Conservation (phyloP, 2,888 invertebrate genomes). For the Ashinkailepas kermadecensis region DNA sequence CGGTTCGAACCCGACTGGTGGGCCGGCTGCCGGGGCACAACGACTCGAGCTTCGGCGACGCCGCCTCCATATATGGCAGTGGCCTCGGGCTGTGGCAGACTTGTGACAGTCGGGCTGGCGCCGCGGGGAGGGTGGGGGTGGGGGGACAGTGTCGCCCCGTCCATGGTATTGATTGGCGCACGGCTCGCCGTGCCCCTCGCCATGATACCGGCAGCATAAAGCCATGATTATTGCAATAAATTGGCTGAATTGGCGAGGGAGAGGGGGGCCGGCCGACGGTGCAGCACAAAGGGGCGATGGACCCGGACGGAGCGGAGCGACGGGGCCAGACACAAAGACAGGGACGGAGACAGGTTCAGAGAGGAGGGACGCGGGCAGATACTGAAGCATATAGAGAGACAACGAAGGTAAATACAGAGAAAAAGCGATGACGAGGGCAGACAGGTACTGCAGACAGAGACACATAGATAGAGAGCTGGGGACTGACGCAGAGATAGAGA, state of each 20-base stretch:
- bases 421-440: too few relatives aligned
- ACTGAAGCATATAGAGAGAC: too few relatives aligned
- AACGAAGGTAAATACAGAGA: too few relatives aligned
- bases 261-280: neutral
- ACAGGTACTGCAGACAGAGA: too few relatives aligned
- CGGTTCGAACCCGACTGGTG: neutral
- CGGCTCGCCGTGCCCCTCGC: neutral
- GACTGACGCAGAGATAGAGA: too few relatives aligned
- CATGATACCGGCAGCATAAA: neutral
- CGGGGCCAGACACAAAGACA: too few relatives aligned
- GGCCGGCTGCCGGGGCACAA: neutral
- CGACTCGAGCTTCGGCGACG: too few relatives aligned
- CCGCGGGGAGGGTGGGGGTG: neutral
- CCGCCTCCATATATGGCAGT: neutral
- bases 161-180: neutral
- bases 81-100: too few relatives aligned
- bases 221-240: constrained; percentile 18
- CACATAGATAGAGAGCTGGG: too few relatives aligned
- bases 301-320: too few relatives aligned
- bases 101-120: neutral
- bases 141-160: neutral
- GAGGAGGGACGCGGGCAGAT: too few relatives aligned
- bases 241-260: constrained; percentile 6
- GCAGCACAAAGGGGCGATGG: neutral
- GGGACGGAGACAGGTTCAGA: too few relatives aligned